phyloP scores from a whole-genome alignment of 2,113 vertebrate genomes.

The Thryonomys swinderianus region DNA sequence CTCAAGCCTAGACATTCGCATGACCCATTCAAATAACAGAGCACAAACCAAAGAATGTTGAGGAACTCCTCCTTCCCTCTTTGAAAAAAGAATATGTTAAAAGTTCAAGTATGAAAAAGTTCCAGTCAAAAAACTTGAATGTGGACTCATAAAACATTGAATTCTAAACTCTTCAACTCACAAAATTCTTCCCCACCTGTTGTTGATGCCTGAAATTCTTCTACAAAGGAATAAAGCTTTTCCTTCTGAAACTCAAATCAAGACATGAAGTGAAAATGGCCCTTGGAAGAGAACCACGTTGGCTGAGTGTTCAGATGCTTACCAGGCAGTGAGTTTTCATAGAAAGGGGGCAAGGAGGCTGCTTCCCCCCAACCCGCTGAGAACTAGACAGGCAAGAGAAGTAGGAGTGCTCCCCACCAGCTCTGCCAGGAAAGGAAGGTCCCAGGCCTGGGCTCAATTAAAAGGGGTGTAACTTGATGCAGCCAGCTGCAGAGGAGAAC shows the following conservation, averaged over 20 bases:
- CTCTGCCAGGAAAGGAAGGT: conserved; percentile 30
- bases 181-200: conserved; percentile 60
- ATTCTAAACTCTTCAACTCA: conserved; percentile 55
- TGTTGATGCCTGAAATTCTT: conserved; percentile 68
- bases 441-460: conserved; percentile 13
- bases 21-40: conserved; percentile 51
- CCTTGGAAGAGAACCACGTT: conserved; percentile 5
- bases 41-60: conserved; percentile 37
- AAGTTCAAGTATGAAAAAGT: conserved; percentile 15
- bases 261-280: conserved; percentile 45
- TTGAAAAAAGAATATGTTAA: conserved; percentile 62
- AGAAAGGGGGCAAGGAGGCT: not conserved
- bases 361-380: conserved; percentile 5
- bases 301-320: conserved; percentile 28
- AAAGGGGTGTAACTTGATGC: conserved; percentile 14
- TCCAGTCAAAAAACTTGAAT: conserved; percentile 16
- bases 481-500: conserved; percentile 25
- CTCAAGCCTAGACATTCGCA: conserved; percentile 16
- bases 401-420: not conserved
- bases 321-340: not conserved
- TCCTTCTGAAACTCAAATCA: conserved; percentile 49
- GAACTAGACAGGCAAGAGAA: not conserved
- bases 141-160: conserved; percentile 35
- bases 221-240: conserved; percentile 60
- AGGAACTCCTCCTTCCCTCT: not conserved